Base-by-base conservation (phyloP, 2,888 invertebrate species). In the Allacma fusca region DNA sequence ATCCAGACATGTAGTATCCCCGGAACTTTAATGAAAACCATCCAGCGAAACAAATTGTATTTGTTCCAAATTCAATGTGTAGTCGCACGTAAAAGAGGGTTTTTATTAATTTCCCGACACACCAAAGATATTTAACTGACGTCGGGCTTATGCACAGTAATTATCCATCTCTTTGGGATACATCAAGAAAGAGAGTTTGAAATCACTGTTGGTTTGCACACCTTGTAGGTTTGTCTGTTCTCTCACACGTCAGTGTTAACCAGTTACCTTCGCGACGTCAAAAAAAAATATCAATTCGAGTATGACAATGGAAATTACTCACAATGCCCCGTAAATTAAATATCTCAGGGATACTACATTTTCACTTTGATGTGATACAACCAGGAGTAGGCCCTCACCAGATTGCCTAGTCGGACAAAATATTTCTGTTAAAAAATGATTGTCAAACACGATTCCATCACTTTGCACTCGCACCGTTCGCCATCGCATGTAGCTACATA, bases 21-120 rank as follows among this genome's bases (percentile, higher is more conserved):
- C 69, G 69, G 69, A 70, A 70, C 43, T 70, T 70, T 70, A 70
- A 70, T 70, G 69, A 70, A 70, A 70, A 44, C 69, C 43, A 2
- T 34, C 34, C 50, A 9, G 24, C 40, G 43, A 23, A 13, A 44
- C 69, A 70, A 70, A 68, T 68, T 62, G 62, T 62, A 9, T 62
- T 26, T 62, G 9, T 21, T 23, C 1, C 12, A 65, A 65, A 24
- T 16, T 28, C 65, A 65, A 29, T 26, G 5, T 12, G 65, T 26
- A 28, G 26, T 62, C 9, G 29, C 50, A 50, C 50, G n/a, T 50
- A 16, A 24, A 7, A 40, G 69, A 21, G 19, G 64, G 62, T 74
- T 74, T 74, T 43, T 28, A 74, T 74, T 64, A 62, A 74, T 40
- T 64, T 43, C 43, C 74, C 62, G 74, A 74, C 74, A 74, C 74